phyloP scores from a whole-genome alignment of 2,797 vertebrate species.

The Percopsis omiscomaycus region DNA sequence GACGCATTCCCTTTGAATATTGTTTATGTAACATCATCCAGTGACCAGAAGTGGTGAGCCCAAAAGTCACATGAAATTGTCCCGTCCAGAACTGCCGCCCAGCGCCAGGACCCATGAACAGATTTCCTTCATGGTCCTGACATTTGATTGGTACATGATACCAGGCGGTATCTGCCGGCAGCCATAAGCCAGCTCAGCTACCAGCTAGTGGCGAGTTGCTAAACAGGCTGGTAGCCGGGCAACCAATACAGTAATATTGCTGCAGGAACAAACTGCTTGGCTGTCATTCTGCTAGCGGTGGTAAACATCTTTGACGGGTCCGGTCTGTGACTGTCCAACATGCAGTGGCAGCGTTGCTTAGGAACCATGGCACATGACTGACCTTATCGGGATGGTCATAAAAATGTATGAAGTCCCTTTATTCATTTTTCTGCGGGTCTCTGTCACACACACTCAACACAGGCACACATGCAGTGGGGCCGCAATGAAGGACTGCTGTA shows the following conservation, averaged over 20 bases:
- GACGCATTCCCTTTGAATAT: too few relatives aligned
- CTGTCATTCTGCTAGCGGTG: constrained; percentile 48
- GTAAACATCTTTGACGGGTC: constrained; percentile 69
- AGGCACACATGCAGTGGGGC: constrained; percentile 34
- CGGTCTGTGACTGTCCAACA: constrained; percentile 72
- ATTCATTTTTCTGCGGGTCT: constrained; percentile 65
- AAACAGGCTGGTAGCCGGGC: too few relatives aligned
- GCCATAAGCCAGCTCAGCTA: too few relatives aligned
- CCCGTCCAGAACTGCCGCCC: too few relatives aligned
- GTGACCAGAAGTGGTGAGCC: too few relatives aligned
- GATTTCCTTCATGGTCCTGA: too few relatives aligned
- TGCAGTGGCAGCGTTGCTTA: constrained; percentile 78
- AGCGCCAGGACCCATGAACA: too few relatives aligned
- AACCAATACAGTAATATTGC: constrained; percentile 4
- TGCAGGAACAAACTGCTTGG: constrained; percentile 17
- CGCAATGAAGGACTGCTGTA: constrained; percentile 60
- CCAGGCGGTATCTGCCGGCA: too few relatives aligned
- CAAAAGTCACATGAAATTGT: too few relatives aligned
- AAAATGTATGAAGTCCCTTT: constrained; percentile 81
- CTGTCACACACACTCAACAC: constrained; percentile 10
- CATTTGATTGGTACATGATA: too few relatives aligned
- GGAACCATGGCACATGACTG: constrained; percentile 81
- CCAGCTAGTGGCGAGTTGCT: too few relatives aligned
- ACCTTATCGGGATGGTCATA: constrained; percentile 79
- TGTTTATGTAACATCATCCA: too few relatives aligned